Percentiles rank a stretch among this genome's conserved stretches.
Conservation (phyloP, 2,113 vertebrate genomes). For the Morone chrysops region DNA sequence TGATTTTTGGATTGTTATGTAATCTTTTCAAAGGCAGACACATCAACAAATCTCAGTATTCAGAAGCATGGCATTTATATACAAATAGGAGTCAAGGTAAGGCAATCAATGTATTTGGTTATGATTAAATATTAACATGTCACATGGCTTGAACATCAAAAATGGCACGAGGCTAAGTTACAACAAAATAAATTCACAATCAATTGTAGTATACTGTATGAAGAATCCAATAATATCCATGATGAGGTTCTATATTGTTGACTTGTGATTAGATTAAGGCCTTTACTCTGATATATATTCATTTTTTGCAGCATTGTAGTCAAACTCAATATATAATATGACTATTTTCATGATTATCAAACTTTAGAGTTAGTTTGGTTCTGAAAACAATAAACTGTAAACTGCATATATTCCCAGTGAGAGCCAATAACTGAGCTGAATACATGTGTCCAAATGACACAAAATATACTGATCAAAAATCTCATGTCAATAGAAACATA, state of each 20-base stretch:
- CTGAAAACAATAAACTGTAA: conserved; percentile 5
- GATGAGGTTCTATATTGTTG: conserved; percentile 21
- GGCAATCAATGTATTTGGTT: conserved; percentile 55
- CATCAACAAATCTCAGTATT: neutral
- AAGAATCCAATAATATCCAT: neutral
- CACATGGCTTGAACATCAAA: conserved; percentile 29
- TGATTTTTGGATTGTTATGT: conserved; percentile 33
- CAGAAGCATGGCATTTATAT: conserved; percentile 17
- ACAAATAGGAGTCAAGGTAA: conserved; percentile 50
- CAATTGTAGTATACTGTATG: neutral
- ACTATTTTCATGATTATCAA: conserved; percentile 3
- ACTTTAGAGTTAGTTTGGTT: neutral
- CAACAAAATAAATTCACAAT: conserved; percentile 21
- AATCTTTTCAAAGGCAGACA: conserved; percentile 44
- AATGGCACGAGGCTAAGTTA: neutral
- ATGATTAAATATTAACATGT: conserved; percentile 36
- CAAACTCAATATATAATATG: neutral
- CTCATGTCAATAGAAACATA: neutral
- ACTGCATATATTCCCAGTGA: neutral
- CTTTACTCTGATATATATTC: conserved; percentile 24
- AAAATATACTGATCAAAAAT: neutral
- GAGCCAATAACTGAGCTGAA: conserved; percentile 2
- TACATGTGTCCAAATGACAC: conserved; percentile 1
- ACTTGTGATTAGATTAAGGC: conserved; percentile 55
- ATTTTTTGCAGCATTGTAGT: conserved; percentile 59